These are phyloP conservation scores for Leucophora obtusa DNA, from an alignment of 2,888 invertebrate species.

Conservation along the genomic window DNA sequence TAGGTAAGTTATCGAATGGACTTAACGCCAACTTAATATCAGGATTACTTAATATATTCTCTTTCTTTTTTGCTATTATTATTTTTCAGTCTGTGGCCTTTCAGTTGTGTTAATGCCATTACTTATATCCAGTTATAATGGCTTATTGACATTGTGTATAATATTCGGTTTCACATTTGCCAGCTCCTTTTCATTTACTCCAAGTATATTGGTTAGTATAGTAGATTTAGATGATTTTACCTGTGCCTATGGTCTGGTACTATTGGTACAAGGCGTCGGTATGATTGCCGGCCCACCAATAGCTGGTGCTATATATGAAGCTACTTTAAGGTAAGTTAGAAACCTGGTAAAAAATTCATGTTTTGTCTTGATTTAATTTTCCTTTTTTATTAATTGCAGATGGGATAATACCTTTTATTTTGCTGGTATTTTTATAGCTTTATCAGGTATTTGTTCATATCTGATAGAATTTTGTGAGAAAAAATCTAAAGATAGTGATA, in stretches of 20 bases:
- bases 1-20: constrained; percentile 75
- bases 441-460: constrained; percentile 83
- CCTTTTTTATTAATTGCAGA: constrained; percentile 66
- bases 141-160: constrained; percentile 79
- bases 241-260: constrained; percentile 92
- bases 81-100: constrained; percentile 75
- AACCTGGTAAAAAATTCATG: neutral
- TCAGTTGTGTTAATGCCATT: constrained; percentile 77
- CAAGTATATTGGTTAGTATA: constrained; percentile 91
- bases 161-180: constrained; percentile 94
- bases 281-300: constrained; percentile 95
- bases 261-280: constrained; percentile 94
- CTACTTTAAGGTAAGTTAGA: constrained; percentile 72
- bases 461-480: constrained; percentile 76
- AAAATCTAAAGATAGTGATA: constrained; percentile 76
- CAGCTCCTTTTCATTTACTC: constrained; percentile 94
- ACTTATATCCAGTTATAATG: constrained; percentile 71
- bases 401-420: constrained; percentile 91
- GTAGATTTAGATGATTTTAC: constrained; percentile 95
- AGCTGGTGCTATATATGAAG: constrained; percentile 83
- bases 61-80: neutral
- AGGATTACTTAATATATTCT: neutral
- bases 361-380: neutral
- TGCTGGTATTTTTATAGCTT: constrained; percentile 88
- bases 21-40: neutral